These are phyloP conservation scores for Ibidorhyncha struthersii DNA, from an alignment of 2,113 vertebrate species.

Conservation along the genomic window DNA sequence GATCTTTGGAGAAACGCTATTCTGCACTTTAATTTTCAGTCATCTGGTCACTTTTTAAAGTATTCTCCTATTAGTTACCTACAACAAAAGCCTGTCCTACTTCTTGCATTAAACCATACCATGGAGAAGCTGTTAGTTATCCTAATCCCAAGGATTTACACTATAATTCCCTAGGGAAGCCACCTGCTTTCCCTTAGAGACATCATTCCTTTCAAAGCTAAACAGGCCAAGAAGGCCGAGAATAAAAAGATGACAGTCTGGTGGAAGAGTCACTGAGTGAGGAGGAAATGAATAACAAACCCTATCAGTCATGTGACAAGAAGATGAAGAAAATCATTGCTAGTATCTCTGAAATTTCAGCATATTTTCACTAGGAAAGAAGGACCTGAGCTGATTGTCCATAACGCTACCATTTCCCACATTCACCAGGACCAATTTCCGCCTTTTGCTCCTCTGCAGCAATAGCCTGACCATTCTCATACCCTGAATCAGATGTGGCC, in stretches of 20 bases:
- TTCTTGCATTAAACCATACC: not conserved
- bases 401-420: not conserved
- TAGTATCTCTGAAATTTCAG: not conserved
- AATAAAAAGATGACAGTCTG: not conserved
- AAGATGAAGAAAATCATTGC: not conserved
- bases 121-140: not conserved
- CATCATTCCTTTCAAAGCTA: not conserved
- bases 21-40: not conserved
- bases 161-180: not conserved
- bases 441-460: not conserved
- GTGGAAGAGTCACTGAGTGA: not conserved
- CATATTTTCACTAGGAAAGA: not conserved
- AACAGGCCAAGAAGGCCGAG: not conserved
- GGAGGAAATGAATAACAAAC: not conserved
- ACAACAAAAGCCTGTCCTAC: not conserved
- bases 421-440: not conserved
- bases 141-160: not conserved
- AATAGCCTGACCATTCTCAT: not conserved
- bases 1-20: not conserved
- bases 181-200: not conserved
- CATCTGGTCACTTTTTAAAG: not conserved
- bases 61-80: not conserved
- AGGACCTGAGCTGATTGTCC: not conserved
- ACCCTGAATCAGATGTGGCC: not conserved
- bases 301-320: not conserved